Evolutionary conservation across 2,888 invertebrate genomes (phyloP).

Genomic region (Drosophila flavopinicola): DNA sequence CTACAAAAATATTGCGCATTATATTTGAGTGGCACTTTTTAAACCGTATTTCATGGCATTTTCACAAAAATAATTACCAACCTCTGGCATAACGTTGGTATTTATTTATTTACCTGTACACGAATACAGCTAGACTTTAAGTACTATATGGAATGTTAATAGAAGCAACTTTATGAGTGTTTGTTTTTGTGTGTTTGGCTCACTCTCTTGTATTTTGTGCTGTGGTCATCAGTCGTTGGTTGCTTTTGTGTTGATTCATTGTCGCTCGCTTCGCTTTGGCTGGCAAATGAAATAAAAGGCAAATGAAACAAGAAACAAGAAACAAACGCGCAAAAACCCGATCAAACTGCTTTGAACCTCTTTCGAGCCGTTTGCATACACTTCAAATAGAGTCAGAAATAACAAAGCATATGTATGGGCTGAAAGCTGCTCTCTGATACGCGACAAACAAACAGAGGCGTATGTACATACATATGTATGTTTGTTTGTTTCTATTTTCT

Average conservation of each 20-base stretch:
- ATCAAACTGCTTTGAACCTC: slow-evolving; percentile 56
- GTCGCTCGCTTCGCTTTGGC: slow-evolving; percentile 34
- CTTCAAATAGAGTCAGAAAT: slow-evolving; percentile 38
- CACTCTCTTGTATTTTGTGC: slow-evolving; percentile 11
- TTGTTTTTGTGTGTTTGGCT: slow-evolving; percentile 6
- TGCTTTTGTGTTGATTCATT: slow-evolving; percentile 37
- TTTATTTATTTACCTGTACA: not conserved
- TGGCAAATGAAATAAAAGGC: slow-evolving; percentile 28
- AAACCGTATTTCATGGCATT: slow-evolving; percentile 1
- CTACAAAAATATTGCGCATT: slow-evolving; percentile 9
- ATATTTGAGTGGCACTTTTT: not conserved
- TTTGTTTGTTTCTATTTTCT: not conserved
- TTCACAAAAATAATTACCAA: not conserved
- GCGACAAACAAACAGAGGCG: slow-evolving; percentile 28
- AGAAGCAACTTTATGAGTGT: slow-evolving; percentile 17
- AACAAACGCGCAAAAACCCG: slow-evolving; percentile 34
- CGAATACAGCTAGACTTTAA: not conserved
- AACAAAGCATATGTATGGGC: slow-evolving; percentile 28
- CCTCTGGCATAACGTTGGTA: not conserved
- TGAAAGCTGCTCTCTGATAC: slow-evolving; percentile 32
- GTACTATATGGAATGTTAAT: slow-evolving; percentile 11
- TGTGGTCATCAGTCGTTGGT: slow-evolving; percentile 34
- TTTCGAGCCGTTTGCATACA: slow-evolving; percentile 29
- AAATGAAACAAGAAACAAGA: slow-evolving; percentile 25
- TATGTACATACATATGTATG: no score